Evolutionary conservation across 1,140 invertebrate species (phyloP).

Genomic region (Hylaeus anthracinus): DNA sequence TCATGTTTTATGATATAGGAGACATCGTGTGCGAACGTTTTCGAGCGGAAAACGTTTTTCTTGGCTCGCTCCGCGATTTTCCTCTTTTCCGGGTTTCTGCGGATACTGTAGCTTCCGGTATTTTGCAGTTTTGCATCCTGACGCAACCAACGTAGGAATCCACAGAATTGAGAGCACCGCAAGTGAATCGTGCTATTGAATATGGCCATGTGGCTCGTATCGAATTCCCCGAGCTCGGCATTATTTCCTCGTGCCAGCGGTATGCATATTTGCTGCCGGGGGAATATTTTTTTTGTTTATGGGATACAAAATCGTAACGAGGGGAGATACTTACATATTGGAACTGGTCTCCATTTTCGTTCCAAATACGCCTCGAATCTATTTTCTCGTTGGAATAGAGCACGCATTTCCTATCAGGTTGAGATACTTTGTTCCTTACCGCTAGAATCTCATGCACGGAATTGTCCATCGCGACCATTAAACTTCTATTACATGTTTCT

Average conservation of each 20-base stretch:
- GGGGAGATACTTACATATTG: constrained; percentile 41
- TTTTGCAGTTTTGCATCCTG: constrained; percentile 61
- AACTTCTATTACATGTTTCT: background rate
- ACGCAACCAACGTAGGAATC: constrained; percentile 50
- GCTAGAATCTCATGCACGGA: background rate
- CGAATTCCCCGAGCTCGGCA: constrained; percentile 57
- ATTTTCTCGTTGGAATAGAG: constrained; percentile 30
- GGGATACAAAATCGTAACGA: constrained; percentile 51
- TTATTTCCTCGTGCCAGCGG: constrained; percentile 53
- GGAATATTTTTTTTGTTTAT: constrained; percentile 52
- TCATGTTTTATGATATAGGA: background rate
- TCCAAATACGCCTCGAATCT: constrained; percentile 42
- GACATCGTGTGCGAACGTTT: background rate
- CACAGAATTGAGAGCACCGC: constrained; percentile 58
- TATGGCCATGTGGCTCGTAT: constrained; percentile 52
- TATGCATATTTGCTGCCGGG: constrained; percentile 45
- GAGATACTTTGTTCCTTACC: background rate
- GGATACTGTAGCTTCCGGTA: constrained; percentile 55
- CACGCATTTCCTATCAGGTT: constrained; percentile 4
- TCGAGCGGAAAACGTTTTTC: constrained; percentile 11
- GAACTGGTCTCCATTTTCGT: constrained; percentile 23
- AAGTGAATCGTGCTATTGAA: constrained; percentile 62
- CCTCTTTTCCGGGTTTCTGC: constrained; percentile 37
- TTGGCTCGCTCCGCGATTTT: constrained; percentile 26
- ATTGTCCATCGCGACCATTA: background rate